Base-by-base conservation (phyloP, 2,113 vertebrate species). In the Jacana jacana region DNA sequence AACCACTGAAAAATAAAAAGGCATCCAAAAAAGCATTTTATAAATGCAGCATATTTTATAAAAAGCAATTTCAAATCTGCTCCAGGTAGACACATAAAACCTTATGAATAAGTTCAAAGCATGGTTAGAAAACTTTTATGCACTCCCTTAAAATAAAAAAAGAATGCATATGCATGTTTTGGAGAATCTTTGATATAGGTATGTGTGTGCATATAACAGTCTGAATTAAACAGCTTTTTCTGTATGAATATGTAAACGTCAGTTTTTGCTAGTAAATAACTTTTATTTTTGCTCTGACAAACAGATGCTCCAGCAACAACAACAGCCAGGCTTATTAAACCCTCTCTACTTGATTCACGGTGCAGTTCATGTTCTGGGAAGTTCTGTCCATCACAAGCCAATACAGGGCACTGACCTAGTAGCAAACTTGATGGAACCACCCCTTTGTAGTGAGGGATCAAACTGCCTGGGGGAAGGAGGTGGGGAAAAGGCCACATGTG, bases 71-170 rank as follows among this genome's bases (percentile, higher is more conserved):
- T 95, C 84, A 88, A 79, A 93, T 97, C 88, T 96, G 70, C 60
- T 97, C 93, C 90, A 97, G 97, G 97, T 97, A 97, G 98, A 96
- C 96, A 95, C 85, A 97, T 97, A 97, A 98, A 98, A 97, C 79
- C 95, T 97, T 95, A 98, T 93, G 91, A 95, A 97, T 91, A 97
- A 97, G 97, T 97, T 98, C 98, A 98, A 98, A 98, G 97, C 60
- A 87, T 70, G 79, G 54, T 97, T 95, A 72, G 69, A 89, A 96
- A 86, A 88, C 81, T 97, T 97, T 97, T 92, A 94, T 91, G 86
- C 66, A 89, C 69, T 91, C 81, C 87, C 71, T 93, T 97, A 66
- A 48, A 66, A 94, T 80, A 94, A 95, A 91, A 91, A 90, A 88
- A 76, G 88, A 93, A 94, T 85, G 44, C 72, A 71, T 69, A 89